Evolutionary conservation across 2,888 invertebrate genomes (phyloP), one percentile per base, ranked within the genome.

Genomic region (Nemapogon koenigi): DNA sequence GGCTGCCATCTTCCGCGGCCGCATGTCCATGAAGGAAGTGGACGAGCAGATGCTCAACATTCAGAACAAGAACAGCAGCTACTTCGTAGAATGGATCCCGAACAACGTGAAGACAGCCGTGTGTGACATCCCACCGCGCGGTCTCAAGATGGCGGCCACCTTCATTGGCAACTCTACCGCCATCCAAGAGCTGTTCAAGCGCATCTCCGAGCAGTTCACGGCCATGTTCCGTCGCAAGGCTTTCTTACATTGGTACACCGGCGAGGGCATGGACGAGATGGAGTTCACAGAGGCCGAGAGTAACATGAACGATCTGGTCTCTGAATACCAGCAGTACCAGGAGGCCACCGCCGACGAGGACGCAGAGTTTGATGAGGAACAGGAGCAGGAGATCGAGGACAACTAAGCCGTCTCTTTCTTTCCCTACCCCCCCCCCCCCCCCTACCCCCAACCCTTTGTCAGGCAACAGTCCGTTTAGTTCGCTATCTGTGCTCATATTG

Each of bases 231-330:
- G 96, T 61, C 87, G 96, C 59, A 96, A 94, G 81, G 96, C 96
- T 73, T 96, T 96, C 88, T 85, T 96, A 72, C 95, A 96, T 86
- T 96, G 96, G 96, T 96, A 96, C 83, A 96, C 93, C 17, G 96
- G 93, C 47, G 95, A 94, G 73, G 95, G 95, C 52, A 94, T 95
- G 94, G 94, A 95, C 70, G 94, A 94, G 76, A 93, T 95, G 94
- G 94, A 94, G 79, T 95, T 94, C 84, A 94, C 94, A 3, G 95
- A 95, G 69, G 95, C 89, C 1, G 87, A 92, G 81, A 93, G 93
- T 62, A 97, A 97, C 85, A 95, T 97, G 94, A 95, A 91, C 72
- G 92, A 92, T 62, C 68, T 92, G 66, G 91, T 93, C n/a, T 91
- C 91, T 1, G 94, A 94, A 66, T 95, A 95, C 75, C 94, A 95